Evolutionary conservation across 1,140 invertebrate species (phyloP), one percentile per base, ranked within the genome.

Genomic region (Caenorhabditis inopinata): DNA sequence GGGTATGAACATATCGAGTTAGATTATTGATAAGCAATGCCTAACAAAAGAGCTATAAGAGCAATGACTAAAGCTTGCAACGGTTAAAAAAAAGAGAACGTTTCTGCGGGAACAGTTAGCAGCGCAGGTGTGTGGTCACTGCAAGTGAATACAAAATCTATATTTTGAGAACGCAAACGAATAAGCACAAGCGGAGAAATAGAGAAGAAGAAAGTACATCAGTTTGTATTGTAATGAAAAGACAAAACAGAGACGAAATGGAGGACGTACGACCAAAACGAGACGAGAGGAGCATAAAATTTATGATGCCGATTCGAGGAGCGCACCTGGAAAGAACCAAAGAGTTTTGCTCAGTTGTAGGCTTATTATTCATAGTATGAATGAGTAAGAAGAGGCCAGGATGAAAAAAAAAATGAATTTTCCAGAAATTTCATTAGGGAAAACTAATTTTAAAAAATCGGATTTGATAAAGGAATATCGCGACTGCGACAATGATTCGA

Each of bases 141-240:
- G 58, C 38, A 14, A 42, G 38, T 42, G 38, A 21, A 21, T 9
- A 27, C n/a, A 12, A 38, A 38, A 68, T 42, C n/a, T n/a, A 68
- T 68, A 18, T 68, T 68, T 68, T 68, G 58, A 21, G 32, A 68
- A 68, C n/a, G 21, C 29, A 58, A 16, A 32, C 9, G 12, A 27
- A 68, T 1, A 62, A 58, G 27, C 51, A 58, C 14, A 51, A 51
- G 5, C 14, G 38, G 38, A 42, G 14, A 42, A 14, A 42, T 14
- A 51, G 49, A 9, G 21, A 23, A 51, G 51, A 11, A n/a, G 51
- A 29, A 21, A 58, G 32, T 68, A 38, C 58, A 68, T 68, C 58
- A 68, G 58, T 68, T 68, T 42, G 58, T 68, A 68, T 68, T 35
- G 58, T 68, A 68, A 68, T 38, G 58, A 68, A 29, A 68, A 68